A percentile compares a stretch with the other conserved stretches of the same genome.
Conservation (phyloP, 2,888 invertebrate species). For the Odontothrips loti region DNA sequence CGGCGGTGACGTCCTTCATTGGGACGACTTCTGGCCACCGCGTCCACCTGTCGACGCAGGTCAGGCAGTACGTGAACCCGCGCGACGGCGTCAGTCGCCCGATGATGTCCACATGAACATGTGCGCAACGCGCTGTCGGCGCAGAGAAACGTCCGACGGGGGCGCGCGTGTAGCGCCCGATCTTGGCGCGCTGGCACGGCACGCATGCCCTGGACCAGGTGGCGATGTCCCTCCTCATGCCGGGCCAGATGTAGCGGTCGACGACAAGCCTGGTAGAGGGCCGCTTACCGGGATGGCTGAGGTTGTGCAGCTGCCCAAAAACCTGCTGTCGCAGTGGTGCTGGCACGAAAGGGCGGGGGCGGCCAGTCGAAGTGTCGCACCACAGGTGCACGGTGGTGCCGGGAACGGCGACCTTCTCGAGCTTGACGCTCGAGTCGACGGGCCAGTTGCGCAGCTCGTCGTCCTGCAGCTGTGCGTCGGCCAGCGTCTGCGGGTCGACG, state of each 20-base stretch:
- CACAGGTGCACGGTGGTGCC: background rate
- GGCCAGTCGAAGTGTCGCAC: background rate
- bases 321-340: slow-evolving; percentile 21
- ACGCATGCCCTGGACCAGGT: slow-evolving; percentile 42
- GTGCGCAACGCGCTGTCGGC: slow-evolving; percentile 43
- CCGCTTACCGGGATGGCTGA: background rate
- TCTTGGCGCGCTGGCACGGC: slow-evolving; percentile 42
- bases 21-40: slow-evolving; percentile 47
- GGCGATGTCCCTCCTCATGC: slow-evolving; percentile 35
- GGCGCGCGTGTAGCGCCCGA: slow-evolving; percentile 40
- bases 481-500: slow-evolving; percentile 20
- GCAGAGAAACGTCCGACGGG: slow-evolving; percentile 37
- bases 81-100: slow-evolving; percentile 44
- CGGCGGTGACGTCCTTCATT: slow-evolving; percentile 44
- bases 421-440: background rate
- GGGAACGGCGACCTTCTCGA: background rate
- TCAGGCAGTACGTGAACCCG: slow-evolving; percentile 43
- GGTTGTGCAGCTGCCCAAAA: background rate
- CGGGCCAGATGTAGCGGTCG: slow-evolving; percentile 33
- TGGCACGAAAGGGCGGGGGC: background rate
- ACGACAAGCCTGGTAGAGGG: background rate
- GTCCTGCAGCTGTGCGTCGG: slow-evolving; percentile 27
- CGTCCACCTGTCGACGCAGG: slow-evolving; percentile 43
- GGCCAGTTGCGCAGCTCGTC: slow-evolving; percentile 11
- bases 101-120: slow-evolving; percentile 48